Evolutionary conservation across 2,888 invertebrate genomes (phyloP).

Genomic region (Pyrrhosoma nymphula): DNA sequence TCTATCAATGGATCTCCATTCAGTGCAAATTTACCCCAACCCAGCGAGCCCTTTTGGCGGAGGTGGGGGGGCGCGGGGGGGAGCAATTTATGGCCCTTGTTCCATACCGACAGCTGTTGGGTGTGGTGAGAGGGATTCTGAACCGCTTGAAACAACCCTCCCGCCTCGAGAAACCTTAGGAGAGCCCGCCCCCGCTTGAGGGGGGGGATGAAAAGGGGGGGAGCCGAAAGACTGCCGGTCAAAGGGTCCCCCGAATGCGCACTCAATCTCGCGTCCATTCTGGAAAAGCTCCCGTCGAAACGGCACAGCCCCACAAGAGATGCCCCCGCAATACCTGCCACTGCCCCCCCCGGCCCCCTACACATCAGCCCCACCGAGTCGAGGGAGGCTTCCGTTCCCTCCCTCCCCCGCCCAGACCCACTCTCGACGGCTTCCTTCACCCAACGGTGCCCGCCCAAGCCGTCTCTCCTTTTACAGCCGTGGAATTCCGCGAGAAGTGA

Average conservation of each 20-base stretch:
- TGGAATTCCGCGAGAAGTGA: background rate
- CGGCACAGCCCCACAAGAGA: too few species aligned
- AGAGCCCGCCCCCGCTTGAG: too few species aligned
- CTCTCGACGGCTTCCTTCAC: background rate
- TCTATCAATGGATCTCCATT: slow-evolving; percentile 67
- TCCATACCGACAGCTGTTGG: slow-evolving; percentile 64
- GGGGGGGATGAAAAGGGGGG: too few species aligned
- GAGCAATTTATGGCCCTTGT: slow-evolving; percentile 59
- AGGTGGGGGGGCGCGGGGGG: background rate
- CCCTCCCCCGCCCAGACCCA: background rate
- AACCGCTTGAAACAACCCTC: background rate
- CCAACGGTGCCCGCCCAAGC: background rate
- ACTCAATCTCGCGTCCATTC: too few species aligned
- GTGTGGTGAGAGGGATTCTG: slow-evolving; percentile 44
- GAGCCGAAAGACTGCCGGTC: too few species aligned
- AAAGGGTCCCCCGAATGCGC: too few species aligned
- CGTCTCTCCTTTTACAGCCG: background rate
- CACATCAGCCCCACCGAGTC: background rate
- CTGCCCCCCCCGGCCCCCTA: too few species aligned
- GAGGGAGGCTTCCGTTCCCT: background rate
- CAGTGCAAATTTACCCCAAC: slow-evolving; percentile 60
- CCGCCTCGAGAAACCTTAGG: background rate
- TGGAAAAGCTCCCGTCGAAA: too few species aligned
- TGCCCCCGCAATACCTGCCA: too few species aligned
- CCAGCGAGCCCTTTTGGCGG: background rate